A percentile compares a stretch with the other conserved stretches of the same genome.
phyloP scores from a whole-genome alignment of 1,140 invertebrate species.

The Lepeophtheirus salmonis region DNA sequence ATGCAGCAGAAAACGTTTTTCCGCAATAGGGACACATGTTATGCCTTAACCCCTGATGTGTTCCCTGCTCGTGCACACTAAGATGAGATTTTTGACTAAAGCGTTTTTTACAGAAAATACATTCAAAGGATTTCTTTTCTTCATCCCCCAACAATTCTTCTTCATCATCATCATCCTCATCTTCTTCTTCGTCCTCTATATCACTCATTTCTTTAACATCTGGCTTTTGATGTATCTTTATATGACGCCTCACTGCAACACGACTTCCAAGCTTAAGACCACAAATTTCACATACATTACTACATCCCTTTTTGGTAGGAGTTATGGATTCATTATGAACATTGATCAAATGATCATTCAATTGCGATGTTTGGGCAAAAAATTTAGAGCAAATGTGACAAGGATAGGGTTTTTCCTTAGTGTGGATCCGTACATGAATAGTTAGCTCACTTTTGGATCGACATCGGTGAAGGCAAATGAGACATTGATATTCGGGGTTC shows the following conservation, averaged over 20 bases:
- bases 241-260: background rate
- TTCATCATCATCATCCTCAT: conserved; percentile 14
- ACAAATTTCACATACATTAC: conserved; percentile 17
- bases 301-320: no score
- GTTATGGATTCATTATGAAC: no score
- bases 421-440: conserved; percentile 6
- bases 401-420: conserved; percentile 23
- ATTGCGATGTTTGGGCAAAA: background rate
- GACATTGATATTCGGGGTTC: background rate
- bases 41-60: conserved; percentile 23
- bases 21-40: conserved; percentile 24
- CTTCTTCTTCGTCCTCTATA: background rate
- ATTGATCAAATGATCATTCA: no score
- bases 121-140: conserved; percentile 13
- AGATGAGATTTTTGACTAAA: conserved; percentile 24
- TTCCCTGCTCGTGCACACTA: conserved; percentile 22
- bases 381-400: conserved; percentile 24
- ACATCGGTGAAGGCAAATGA: background rate
- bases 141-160: conserved; percentile 19
- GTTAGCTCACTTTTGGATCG: background rate
- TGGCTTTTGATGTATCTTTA: background rate
- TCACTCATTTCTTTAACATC: background rate
- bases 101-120: conserved; percentile 21
- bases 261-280: conserved; percentile 15
- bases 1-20: conserved; percentile 20